Evolutionary conservation across 2,888 invertebrate genomes (phyloP), one percentile per base, ranked within the genome.

Genomic region (Pristionchus entomophagus): DNA sequence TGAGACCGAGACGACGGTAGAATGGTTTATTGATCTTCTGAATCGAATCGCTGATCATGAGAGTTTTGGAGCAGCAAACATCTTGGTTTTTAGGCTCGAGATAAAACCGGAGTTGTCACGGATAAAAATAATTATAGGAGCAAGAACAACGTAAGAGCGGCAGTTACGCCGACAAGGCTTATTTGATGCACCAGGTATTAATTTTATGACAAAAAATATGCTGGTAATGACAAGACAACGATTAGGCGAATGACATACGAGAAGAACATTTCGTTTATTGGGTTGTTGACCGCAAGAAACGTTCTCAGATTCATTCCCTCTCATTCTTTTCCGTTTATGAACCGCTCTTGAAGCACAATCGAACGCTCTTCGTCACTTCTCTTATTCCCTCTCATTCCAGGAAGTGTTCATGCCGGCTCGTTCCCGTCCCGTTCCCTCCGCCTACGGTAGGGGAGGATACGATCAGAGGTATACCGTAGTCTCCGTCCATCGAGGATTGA

Each of bases 141-240:
- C 38, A 38, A 2, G 82, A 82, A 29, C 26, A 56, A n/a, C 82
- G 41, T 38, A 59, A 32, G 38, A 38, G 38, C 0, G 82, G 82
- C 26, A 59, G 26, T 17, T 82, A 82, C 41, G 82, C 82, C 2
- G 82, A 82, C 41, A 82, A 82, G 82, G 82, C 82, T 5, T 82
- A 82, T 59, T 32, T 82, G 17, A 82, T 82, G 82, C 82, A 82
- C 59, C 56, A 80, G 49, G 73, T 73, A n/a, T n/a, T n/a, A n/a
- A n/a, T n/a, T n/a, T n/a, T n/a, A n/a, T n/a, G n/a, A n/a, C n/a
- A n/a, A n/a, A n/a, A n/a, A n/a, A n/a, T n/a, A n/a, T n/a, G n/a
- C n/a, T n/a, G n/a, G n/a, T n/a, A n/a, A n/a, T n/a, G n/a, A n/a
- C n/a, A n/a, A n/a, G n/a, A n/a, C n/a, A n/a, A n/a, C n/a, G n/a